Percentiles rank a stretch among this genome's conserved stretches.
These are phyloP conservation scores for Gryon sp. DNA, from an alignment of 1,140 invertebrate species.

Conservation along the genomic window DNA sequence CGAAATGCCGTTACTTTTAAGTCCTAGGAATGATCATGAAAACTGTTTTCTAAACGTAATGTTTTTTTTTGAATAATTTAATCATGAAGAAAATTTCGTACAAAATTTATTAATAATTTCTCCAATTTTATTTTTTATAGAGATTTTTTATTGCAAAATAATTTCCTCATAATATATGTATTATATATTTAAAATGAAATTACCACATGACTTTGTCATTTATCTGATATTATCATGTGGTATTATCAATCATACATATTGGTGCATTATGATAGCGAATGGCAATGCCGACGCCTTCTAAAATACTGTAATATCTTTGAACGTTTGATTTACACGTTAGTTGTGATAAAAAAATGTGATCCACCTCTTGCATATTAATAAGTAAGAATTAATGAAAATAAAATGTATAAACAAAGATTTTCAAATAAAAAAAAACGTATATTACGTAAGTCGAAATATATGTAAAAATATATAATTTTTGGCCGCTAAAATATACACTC, in stretches of 20 bases:
- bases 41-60: constrained; percentile 26
- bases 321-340: constrained; percentile 14
- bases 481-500: no score
- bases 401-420: no score
- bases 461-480: no score
- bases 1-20: constrained; percentile 55
- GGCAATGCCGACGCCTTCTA: constrained; percentile 69
- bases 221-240: no score
- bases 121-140: no score
- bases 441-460: no score
- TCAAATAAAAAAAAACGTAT: no score
- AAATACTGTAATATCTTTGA: constrained; percentile 60
- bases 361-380: no score
- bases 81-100: constrained; percentile 10
- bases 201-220: constrained; percentile 70
- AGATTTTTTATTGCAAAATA: no score
- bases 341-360: constrained; percentile 24
- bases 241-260: constrained; percentile 71
- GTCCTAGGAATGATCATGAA: constrained; percentile 46
- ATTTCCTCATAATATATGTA: constrained; percentile 55
- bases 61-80: constrained; percentile 39
- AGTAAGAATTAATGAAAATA: no score
- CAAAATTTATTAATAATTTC: no score
- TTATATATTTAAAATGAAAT: constrained; percentile 73
- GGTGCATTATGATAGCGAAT: constrained; percentile 71